Percentiles rank a stretch among this genome's conserved stretches.
Evolutionary conservation across 1,140 invertebrate species (phyloP).

Genomic region (Atta colombica): DNA sequence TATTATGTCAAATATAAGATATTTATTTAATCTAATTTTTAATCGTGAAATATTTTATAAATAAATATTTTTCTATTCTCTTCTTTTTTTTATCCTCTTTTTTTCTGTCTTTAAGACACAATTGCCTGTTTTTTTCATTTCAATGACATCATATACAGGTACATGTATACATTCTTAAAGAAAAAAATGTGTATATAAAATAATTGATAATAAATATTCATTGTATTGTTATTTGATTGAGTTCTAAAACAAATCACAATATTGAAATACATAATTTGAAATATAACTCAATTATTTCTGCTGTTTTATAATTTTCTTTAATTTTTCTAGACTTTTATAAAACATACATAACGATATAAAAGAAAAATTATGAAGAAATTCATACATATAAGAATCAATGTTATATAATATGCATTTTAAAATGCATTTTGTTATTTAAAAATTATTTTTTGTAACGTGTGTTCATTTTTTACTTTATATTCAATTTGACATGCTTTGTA

Average conservation of each 20-base stretch:
- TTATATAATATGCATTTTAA: background rate
- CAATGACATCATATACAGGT: no score
- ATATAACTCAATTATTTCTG: no score
- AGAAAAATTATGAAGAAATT: background rate
- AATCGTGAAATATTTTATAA: background rate
- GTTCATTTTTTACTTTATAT: background rate
- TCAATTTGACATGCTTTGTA: background rate
- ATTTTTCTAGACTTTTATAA: background rate
- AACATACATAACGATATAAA: background rate
- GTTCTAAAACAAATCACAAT: no score
- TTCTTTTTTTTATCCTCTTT: background rate
- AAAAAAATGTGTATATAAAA: no score
- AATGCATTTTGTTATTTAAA: background rate
- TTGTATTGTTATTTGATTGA: no score
- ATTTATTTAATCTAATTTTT: conserved; percentile 11
- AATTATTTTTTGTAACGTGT: background rate
- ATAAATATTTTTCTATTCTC: conserved; percentile 13
- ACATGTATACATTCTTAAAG: no score
- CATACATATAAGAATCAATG: no score
- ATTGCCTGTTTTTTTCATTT: background rate
- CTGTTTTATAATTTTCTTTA: background rate
- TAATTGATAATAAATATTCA: no score
- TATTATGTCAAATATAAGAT: conserved; percentile 14
- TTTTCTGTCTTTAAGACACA: background rate
- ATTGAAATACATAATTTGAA: no score